These are phyloP conservation scores for Ormyrus rosae DNA, from an alignment of 2,888 invertebrate genomes.

Conservation along the genomic window DNA sequence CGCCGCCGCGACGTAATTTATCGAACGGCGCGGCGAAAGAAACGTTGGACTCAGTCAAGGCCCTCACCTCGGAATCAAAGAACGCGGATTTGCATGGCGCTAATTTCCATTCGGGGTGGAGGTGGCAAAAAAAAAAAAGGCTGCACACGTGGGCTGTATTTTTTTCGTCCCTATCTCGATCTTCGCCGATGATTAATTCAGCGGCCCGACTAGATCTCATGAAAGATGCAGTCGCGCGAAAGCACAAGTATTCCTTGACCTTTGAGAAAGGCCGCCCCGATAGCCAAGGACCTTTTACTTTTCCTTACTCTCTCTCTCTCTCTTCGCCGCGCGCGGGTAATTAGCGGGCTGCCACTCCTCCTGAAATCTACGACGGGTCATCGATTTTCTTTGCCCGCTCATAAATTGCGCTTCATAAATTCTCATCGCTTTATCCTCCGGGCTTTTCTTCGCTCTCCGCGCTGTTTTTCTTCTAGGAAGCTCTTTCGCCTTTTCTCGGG, in stretches of 20 bases:
- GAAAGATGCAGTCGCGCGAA: slow-evolving; percentile 47
- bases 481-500: too few relatives aligned
- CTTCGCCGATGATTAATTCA: slow-evolving; percentile 44
- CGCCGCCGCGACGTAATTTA: slow-evolving; percentile 16
- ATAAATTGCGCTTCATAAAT: slow-evolving; percentile 43
- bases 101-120: slow-evolving; percentile 20
- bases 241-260: slow-evolving; percentile 45
- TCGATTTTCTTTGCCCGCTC: slow-evolving; percentile 29
- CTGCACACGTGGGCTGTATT: neutral
- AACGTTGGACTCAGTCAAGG: slow-evolving; percentile 13
- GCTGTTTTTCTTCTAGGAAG: too few relatives aligned
- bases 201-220: slow-evolving; percentile 31
- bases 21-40: slow-evolving; percentile 6
- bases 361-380: slow-evolving; percentile 17
- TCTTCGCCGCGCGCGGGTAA: slow-evolving; percentile 19
- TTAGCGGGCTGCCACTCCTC: slow-evolving; percentile 16
- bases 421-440: neutral
- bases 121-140: neutral
- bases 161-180: slow-evolving; percentile 19
- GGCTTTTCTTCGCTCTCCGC: neutral
- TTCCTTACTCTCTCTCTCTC: slow-evolving; percentile 4
- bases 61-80: neutral
- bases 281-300: slow-evolving; percentile 42
- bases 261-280: slow-evolving; percentile 20
- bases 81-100: slow-evolving; percentile 19